Evolutionary conservation across 2,888 invertebrate species (phyloP).

Genomic region (Vandiemenella viatica): DNA sequence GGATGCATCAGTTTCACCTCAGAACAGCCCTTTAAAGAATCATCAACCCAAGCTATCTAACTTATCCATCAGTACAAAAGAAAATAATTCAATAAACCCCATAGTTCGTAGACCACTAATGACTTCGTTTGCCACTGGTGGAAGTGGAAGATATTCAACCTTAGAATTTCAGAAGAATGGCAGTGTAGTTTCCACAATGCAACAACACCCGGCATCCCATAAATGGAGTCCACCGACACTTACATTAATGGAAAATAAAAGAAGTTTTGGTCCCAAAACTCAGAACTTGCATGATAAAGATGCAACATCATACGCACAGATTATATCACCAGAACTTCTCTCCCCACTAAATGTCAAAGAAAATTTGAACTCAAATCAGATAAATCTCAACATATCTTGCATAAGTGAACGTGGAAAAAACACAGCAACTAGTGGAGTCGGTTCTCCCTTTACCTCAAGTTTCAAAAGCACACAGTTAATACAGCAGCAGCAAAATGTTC

Average conservation of each 20-base stretch:
- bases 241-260: neutral
- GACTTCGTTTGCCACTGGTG: neutral
- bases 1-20: conserved; percentile 32
- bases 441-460: neutral
- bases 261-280: neutral
- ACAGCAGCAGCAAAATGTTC: neutral
- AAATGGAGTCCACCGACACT: no score
- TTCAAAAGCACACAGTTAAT: neutral
- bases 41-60: neutral
- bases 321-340: conserved; percentile 1
- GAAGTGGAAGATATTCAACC: neutral
- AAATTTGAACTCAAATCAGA: conserved; percentile 10
- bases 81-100: neutral
- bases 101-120: neutral
- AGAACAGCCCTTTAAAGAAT: neutral
- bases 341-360: conserved; percentile 14
- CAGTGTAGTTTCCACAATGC: no score
- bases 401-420: conserved; percentile 1
- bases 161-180: neutral
- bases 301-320: neutral
- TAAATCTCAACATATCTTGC: neutral
- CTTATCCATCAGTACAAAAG: neutral
- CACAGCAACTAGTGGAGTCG: neutral
- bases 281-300: neutral
- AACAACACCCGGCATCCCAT: no score